phyloP scores from a whole-genome alignment of 1,140 invertebrate genomes.

The Pomacea maculata region DNA sequence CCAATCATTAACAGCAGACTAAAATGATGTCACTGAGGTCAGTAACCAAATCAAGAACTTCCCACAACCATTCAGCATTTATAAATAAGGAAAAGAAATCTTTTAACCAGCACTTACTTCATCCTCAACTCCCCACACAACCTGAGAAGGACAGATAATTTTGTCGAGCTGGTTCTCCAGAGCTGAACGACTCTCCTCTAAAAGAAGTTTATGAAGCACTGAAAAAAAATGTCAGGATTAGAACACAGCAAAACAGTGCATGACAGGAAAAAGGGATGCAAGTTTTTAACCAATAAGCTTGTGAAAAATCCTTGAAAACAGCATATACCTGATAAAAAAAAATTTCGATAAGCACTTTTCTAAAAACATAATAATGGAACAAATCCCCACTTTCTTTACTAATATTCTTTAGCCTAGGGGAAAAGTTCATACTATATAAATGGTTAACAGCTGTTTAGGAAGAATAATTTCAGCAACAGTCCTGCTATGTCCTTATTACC shows the following conservation, averaged over 20 bases:
- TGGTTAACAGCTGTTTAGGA: too few relatives aligned
- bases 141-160: constrained; percentile 39
- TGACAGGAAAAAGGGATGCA: not conserved
- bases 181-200: constrained; percentile 15
- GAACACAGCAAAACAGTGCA: not conserved
- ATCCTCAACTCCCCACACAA: constrained; percentile 47
- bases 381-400: too few relatives aligned
- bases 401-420: too few relatives aligned
- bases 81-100: not conserved
- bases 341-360: too few relatives aligned
- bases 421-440: too few relatives aligned
- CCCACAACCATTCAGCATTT: not conserved
- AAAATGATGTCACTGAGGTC: not conserved
- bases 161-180: constrained; percentile 28
- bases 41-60: not conserved
- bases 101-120: constrained; percentile 26
- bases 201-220: constrained; percentile 13
- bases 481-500: too few relatives aligned
- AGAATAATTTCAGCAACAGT: too few relatives aligned
- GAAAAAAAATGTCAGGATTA: not conserved
- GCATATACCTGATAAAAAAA: too few relatives aligned
- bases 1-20: not conserved
- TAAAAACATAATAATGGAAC: too few relatives aligned
- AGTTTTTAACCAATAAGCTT: not conserved
- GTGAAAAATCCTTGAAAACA: not conserved